Evolutionary conservation across 2,113 vertebrate species (phyloP).

Genomic region (Pampusana beccarii): DNA sequence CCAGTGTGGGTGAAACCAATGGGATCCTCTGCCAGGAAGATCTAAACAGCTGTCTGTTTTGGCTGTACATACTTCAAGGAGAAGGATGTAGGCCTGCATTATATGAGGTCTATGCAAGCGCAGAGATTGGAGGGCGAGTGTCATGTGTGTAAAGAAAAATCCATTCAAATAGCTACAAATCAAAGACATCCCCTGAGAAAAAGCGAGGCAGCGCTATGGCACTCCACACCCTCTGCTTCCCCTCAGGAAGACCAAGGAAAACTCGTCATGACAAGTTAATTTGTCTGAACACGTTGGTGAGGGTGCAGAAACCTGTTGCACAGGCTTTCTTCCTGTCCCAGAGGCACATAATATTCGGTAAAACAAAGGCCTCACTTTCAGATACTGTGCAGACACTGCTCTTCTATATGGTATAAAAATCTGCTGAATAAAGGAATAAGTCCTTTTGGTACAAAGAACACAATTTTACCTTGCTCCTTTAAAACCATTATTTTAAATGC

Average conservation of each 20-base stretch:
- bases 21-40: background rate
- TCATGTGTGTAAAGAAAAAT: background rate
- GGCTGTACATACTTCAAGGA: background rate
- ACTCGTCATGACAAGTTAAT: slow-evolving; percentile 18
- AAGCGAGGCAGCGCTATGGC: background rate
- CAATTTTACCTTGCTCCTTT: background rate
- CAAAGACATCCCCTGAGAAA: background rate
- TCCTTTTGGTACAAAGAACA: background rate
- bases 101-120: background rate
- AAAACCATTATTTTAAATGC: background rate
- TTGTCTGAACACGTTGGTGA: background rate
- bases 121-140: background rate
- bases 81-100: background rate
- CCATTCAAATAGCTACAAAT: background rate
- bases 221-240: background rate
- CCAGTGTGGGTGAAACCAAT: background rate
- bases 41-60: slow-evolving; percentile 39
- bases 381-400: background rate
- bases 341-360: background rate
- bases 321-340: slow-evolving; percentile 54
- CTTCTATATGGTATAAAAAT: background rate
- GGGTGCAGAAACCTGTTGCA: slow-evolving; percentile 59
- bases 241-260: background rate
- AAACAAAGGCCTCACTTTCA: slow-evolving; percentile 4
- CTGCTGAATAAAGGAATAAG: background rate